Base-by-base conservation (phyloP, 2,888 invertebrate genomes). In the Halocaridina rubra region DNA sequence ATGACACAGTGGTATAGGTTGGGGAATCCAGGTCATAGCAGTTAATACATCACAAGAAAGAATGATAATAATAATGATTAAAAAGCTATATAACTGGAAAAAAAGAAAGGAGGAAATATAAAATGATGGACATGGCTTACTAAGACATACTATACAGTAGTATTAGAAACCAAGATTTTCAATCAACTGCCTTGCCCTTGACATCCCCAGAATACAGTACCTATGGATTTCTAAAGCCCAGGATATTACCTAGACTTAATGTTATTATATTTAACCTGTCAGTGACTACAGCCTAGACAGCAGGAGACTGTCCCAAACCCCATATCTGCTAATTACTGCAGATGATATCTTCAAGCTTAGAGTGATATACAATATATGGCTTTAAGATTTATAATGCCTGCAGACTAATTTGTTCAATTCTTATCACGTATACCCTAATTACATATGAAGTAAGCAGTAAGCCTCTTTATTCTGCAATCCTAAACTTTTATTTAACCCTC, bases 171-270 rank as follows among this genome's bases (percentile, higher is more conserved):
- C 77, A 69, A 78, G 59, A 78, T 61, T 71, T 78, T 78, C n/a
- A n/a, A 76, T 77, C 82, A 77, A 71, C 82, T 84, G 82, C 77
- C 82, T 77, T 72, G 82, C 61, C 77, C 82, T 81, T 57, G 71
- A 78, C 78, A 72, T 71, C 72, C 80, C 80, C 71, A 80, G 13
- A 72, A 61, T 80, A 80, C 80, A 80, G 61, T 80, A 72, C 80
- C 76, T 77, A 77, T 77, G 76, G 76, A 77, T 77, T 57, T 72
- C 71, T 59, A 80, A 33, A 72, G 80, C 72, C 57, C 59, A 72
- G 57, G 30, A 57, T 53, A 53, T 33, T 24, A 32, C 72, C 80
- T 61, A 30, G 71, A 71, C 80, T 71, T 80, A 61, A 59, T 61
- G 8, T 77, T 30, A 77, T 57, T 57, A 77, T 5, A 61, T 77